Base-by-base conservation (phyloP, 2,888 invertebrate species). In the Leucophenga montana region DNA sequence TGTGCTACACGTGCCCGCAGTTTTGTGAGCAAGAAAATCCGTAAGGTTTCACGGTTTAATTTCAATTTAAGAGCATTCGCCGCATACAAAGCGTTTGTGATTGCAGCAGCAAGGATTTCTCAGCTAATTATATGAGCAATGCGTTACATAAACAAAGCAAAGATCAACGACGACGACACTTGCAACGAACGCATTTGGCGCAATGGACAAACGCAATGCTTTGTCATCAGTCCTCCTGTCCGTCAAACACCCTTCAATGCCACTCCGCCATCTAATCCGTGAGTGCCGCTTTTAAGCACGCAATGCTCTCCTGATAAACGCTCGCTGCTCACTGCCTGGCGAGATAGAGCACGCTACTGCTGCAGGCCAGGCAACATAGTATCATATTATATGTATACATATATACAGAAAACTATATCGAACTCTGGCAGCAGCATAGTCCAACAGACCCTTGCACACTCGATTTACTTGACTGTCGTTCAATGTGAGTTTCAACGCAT, bases 31-130 rank as follows among this genome's bases (percentile, higher is more conserved):
- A 46, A 22, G 66, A 59, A 16, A 75, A 46, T 22, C 72, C 80
- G 78, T 84, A 85, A 83, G 84, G 84, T 82, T 85, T 82, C 77
- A 75, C 77, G 82, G 87, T 87, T 87, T 85, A 85, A 79, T 82
- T 83, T 85, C 84, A 86, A 86, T 86, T 85, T 85, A 78, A 82
- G 69, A 70, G 57, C 71, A 72, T 66, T n/a, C 66, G 59, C 27
- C 46, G 46, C 39, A 39, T 39, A 39, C 11, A 39, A 39, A 39
- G 3, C 18, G 50, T 50, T 50, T 50, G 50, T 50, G 16, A 50
- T 16, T 11, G 50, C n/a, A 50, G 66, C 50, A 31, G 20, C 44
- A 20, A 14, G 57, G 66, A 64, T 75, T 82, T 78, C 77, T 75
- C 65, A 78, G 78, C 83, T 82, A 82, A 82, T 82, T 82, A 83